Evolutionary conservation across 1,140 invertebrate species (phyloP), one percentile per base, ranked within the genome.

Genomic region (Bacillus rossius): DNA sequence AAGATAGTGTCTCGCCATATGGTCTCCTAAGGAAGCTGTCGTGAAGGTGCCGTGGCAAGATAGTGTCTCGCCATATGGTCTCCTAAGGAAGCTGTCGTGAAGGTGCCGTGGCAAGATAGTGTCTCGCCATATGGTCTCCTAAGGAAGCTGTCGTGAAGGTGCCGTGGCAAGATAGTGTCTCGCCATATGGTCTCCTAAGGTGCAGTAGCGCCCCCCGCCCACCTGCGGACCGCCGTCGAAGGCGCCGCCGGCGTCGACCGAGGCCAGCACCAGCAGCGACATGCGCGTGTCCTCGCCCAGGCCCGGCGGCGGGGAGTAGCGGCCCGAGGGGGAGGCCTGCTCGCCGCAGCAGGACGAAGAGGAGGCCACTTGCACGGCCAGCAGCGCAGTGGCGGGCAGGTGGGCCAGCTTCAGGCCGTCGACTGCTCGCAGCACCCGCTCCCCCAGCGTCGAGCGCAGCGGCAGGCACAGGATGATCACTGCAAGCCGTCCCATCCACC

Each of bases 381-480:
- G 23, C 10, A 75, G 70, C 37, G 70, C 50, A 1, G 73, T 67
- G 23, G 68, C 69, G 29, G 69, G 65, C 10, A 57, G 38, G 20
- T 67, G 65, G 0, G 65, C 64, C 48, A 71, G 63, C 49, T 71
- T 72, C 16, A 73, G 67, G 10, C 62, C 59, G 56, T 75, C 72
- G 22, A 77, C 59, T 41, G 77, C 72, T 25, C 59, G 60, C 8
- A 75, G 65, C 0, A 74, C 71, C 13, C 66, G 66, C 20, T 67
- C 69, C 8, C 69, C 68, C 16, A 72, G 67, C 19, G 72, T 66
- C 29, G 73, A 70, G 37, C 73, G 69, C 50, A 73, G 55, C 19
- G 77, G 76, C 47, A 77, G 61, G 57, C 76, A 78, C 3, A 78
- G 63, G 1, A 77, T 65, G 22, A 74, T 72, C 0, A 65, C 73